A percentile compares a stretch with the other conserved stretches of the same genome.
phyloP scores from a whole-genome alignment of 2,113 vertebrate genomes.

The Sebastes schlegelii region DNA sequence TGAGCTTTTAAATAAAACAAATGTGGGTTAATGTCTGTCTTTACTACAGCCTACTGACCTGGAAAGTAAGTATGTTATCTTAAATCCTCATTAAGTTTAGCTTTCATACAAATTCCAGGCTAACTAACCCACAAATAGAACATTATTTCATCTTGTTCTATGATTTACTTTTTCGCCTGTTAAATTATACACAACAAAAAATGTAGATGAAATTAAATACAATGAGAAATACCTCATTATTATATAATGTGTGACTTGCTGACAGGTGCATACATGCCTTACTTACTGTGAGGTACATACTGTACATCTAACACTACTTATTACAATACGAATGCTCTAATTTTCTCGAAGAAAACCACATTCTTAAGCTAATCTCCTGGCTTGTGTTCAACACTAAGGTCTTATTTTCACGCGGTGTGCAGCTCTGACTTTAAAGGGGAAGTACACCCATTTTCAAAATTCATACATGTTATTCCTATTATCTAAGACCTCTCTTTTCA shows the following conservation, averaged over 20 bases:
- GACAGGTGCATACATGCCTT: background rate
- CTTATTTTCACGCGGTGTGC: background rate
- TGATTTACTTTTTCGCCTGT: background rate
- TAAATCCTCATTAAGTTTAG: background rate
- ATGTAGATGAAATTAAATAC: background rate
- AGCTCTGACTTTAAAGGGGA: background rate
- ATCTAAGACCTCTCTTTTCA: too few relatives aligned
- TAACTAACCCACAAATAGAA: background rate
- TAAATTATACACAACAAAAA: background rate
- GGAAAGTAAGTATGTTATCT: background rate
- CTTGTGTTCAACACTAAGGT: background rate
- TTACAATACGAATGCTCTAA: background rate
- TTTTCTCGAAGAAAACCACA: background rate
- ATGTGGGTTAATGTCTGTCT: background rate
- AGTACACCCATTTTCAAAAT: too few relatives aligned
- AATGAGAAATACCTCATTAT: background rate
- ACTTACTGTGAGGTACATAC: background rate
- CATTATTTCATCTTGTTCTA: background rate
- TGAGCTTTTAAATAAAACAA: slow-evolving; percentile 41
- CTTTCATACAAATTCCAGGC: slow-evolving; percentile 10
- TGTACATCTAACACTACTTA: background rate
- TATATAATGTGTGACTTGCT: background rate
- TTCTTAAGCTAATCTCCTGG: slow-evolving; percentile 2
- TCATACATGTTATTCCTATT: too few relatives aligned
- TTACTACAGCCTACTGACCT: background rate